Conservation (phyloP, 2,888 invertebrate genomes). For the Lasioglossum malachurum region DNA sequence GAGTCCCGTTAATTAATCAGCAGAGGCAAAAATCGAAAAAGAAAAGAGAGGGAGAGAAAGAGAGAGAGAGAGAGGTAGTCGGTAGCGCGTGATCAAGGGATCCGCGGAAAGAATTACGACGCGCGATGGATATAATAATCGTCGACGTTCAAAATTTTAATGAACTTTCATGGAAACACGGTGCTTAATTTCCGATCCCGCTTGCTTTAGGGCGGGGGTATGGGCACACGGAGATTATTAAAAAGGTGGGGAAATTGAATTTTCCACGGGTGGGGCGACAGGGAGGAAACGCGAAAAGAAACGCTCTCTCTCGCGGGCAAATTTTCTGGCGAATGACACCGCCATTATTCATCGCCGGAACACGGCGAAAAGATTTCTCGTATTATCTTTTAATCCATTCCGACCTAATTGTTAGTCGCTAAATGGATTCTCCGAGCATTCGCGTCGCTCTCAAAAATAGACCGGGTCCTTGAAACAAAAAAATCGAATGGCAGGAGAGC, state of each 20-base stretch:
- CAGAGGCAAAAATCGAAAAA: not conserved
- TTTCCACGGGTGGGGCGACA: conserved; percentile 1
- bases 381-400: conserved; percentile 47
- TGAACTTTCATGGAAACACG: conserved; percentile 4
- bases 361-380: conserved; percentile 24
- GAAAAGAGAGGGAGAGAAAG: no score
- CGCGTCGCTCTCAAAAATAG: conserved; percentile 27
- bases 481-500: not conserved
- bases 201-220: not conserved
- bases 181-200: conserved; percentile 5
- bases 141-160: conserved; percentile 15
- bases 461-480: not conserved
- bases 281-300: conserved; percentile 10
- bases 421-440: conserved; percentile 28
- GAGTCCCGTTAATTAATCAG: conserved; percentile 11
- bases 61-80: not conserved
- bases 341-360: conserved; percentile 37
- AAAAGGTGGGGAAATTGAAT: conserved; percentile 32
- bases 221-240: conserved; percentile 9
- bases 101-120: not conserved
- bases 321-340: conserved; percentile 36
- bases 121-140: conserved; percentile 8
- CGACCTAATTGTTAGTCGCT: conserved; percentile 48
- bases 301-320: not conserved
- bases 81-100: not conserved